These are phyloP conservation scores for Sterrhoptilus dennistouni DNA, from an alignment of 2,113 vertebrate genomes.

Conservation along the genomic window DNA sequence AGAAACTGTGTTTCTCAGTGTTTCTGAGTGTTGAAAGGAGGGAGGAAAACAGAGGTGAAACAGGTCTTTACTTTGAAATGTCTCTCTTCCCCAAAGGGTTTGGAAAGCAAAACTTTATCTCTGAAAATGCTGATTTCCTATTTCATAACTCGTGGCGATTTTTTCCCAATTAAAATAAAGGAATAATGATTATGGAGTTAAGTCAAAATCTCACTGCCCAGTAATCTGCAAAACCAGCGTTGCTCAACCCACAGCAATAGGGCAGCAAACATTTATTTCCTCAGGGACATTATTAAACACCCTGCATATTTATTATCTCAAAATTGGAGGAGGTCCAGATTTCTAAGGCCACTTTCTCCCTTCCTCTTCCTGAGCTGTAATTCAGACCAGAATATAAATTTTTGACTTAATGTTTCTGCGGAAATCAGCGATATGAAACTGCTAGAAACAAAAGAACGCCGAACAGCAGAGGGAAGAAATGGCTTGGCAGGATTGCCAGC, in stretches of 20 bases:
- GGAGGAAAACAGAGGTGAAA: not conserved
- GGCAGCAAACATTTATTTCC: conserved; percentile 43
- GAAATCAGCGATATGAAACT: conserved; percentile 25
- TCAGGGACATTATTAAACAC: conserved; percentile 40
- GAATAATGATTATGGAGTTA: conserved; percentile 6
- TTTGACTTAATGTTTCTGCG: conserved; percentile 41
- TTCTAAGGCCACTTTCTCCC: conserved; percentile 27
- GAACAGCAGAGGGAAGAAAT: not conserved
- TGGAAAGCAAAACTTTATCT: conserved; percentile 10
- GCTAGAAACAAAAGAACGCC: conserved; percentile 7
- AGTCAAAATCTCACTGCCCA: not conserved
- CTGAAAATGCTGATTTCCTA: not conserved
- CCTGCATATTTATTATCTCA: conserved; percentile 27
- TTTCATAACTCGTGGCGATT: conserved; percentile 7
- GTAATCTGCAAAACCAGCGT: not conserved
- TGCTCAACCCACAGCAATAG: conserved; percentile 3
- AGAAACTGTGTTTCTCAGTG: not conserved
- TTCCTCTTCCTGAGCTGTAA: conserved; percentile 43
- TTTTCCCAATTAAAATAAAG: conserved; percentile 40
- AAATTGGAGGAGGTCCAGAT: conserved; percentile 36
- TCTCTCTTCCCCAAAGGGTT: not conserved
- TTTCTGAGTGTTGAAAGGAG: not conserved
- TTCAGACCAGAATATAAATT: conserved; percentile 62
- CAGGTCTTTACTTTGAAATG: not conserved
- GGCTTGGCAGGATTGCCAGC: conserved; percentile 17